Evolutionary conservation across 2,797 vertebrate species (phyloP).

Genomic region (Eurystomus glaucurus): DNA sequence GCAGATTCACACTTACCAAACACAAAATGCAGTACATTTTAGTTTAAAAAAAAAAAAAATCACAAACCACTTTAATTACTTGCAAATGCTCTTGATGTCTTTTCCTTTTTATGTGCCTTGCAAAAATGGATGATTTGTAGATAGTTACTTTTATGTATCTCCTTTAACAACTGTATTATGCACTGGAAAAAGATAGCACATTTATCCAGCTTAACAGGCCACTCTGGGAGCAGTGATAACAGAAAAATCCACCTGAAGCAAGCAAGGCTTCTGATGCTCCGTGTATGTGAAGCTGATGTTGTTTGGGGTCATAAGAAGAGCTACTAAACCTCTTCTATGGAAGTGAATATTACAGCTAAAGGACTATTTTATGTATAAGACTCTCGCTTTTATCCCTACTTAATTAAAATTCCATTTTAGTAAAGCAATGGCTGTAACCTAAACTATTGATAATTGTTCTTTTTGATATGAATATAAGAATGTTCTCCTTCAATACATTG

Average conservation of each 20-base stretch:
- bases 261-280: not conserved
- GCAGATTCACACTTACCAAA: not conserved
- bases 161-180: not conserved
- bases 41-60: not conserved
- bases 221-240: constrained; percentile 25
- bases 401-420: not conserved
- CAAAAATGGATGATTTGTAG: constrained; percentile 3
- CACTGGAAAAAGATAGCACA: not conserved
- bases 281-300: not conserved
- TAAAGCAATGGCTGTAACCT: not conserved
- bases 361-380: not conserved
- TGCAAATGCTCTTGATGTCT: not conserved
- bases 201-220: constrained; percentile 38
- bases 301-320: not conserved
- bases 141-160: not conserved
- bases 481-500: not conserved
- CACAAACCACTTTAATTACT: not conserved
- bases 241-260: constrained; percentile 20
- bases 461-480: not conserved
- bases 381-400: not conserved
- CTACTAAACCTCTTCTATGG: not conserved
- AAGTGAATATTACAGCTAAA: not conserved
- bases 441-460: not conserved
- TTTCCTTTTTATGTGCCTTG: not conserved
- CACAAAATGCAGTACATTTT: not conserved